Conservation (phyloP, 35 echinoderm and acorn worm genomes). For the Ptychodera flava region DNA sequence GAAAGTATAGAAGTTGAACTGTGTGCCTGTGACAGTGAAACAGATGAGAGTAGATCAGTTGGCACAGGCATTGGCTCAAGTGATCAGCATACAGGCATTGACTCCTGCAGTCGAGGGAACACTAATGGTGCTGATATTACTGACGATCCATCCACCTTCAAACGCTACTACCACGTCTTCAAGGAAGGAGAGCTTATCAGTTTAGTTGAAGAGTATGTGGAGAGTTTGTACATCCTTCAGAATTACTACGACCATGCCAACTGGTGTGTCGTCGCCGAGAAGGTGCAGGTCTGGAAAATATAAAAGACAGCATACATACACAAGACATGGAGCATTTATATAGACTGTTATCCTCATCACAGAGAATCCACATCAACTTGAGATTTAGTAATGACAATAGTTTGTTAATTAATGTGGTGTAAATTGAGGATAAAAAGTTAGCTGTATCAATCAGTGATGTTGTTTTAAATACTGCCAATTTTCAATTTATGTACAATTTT, state of each 20-base stretch:
- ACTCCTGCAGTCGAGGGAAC: constrained; percentile 4
- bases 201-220: constrained; percentile 77
- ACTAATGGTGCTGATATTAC: constrained; percentile 4
- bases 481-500: too few relatives aligned
- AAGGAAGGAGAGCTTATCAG: constrained; percentile 82
- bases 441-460: too few relatives aligned
- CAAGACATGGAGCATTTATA: too few relatives aligned
- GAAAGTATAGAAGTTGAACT: neutral
- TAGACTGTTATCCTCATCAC: too few relatives aligned
- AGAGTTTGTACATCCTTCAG: constrained; percentile 64
- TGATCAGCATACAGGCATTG: neutral
- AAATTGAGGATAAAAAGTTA: too few relatives aligned
- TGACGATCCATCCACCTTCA: constrained; percentile 56
- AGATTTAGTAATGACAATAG: too few relatives aligned
- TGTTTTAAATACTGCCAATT: too few relatives aligned
- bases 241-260: constrained; percentile 94
- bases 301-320: too few relatives aligned
- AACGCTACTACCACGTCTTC: constrained; percentile 95
- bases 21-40: neutral
- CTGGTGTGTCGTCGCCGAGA: constrained; percentile 98
- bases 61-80: neutral
- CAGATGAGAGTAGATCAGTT: neutral
- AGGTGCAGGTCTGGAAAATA: constrained; percentile 93
- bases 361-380: too few relatives aligned
- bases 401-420: too few relatives aligned